These are phyloP conservation scores for Percina caprodes DNA, from an alignment of 2,113 vertebrate species.

Conservation along the genomic window DNA sequence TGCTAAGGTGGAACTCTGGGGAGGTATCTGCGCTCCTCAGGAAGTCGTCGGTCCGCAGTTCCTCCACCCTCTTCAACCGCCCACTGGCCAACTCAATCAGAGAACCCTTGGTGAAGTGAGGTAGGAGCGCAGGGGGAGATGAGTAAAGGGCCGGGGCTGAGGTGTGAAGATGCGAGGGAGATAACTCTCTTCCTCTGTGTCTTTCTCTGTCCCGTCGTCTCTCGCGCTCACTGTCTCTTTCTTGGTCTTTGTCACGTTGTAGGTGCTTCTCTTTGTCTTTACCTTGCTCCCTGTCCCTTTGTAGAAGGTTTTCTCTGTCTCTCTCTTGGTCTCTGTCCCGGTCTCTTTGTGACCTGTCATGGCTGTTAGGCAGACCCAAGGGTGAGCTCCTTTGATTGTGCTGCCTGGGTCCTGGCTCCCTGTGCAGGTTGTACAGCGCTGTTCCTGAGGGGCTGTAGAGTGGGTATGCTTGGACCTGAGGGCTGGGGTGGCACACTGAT, in stretches of 20 bases:
- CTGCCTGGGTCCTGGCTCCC: conserved; percentile 71
- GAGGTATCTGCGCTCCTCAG: conserved; percentile 82
- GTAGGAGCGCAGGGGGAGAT: conserved; percentile 82
- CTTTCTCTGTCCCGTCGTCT: conserved; percentile 63
- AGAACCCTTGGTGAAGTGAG: conserved; percentile 87
- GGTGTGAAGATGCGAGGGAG: conserved; percentile 63
- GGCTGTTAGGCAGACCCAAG: conserved; percentile 77
- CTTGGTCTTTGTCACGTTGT: conserved; percentile 73
- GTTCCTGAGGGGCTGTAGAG: conserved; percentile 77
- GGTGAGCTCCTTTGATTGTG: conserved; percentile 76
- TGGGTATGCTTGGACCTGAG: conserved; percentile 68
- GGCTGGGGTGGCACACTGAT: conserved; percentile 71
- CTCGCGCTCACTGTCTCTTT: conserved; percentile 68
- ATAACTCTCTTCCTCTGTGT: conserved; percentile 69
- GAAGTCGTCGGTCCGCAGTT: conserved; percentile 85
- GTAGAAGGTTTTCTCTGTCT: conserved; percentile 57
- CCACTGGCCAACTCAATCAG: conserved; percentile 85
- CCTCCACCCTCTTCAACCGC: conserved; percentile 84
- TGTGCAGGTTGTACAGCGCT: conserved; percentile 75
- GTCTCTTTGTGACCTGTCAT: conserved; percentile 74
- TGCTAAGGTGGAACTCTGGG: conserved; percentile 86
- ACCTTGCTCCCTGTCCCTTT: conserved; percentile 60
- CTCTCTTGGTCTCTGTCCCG: conserved; percentile 68
- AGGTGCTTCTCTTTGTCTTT: conserved; percentile 71
- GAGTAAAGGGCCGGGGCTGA: conserved; percentile 62